Base-by-base conservation (phyloP, 1,140 invertebrate species). In the Drosophila orena region DNA sequence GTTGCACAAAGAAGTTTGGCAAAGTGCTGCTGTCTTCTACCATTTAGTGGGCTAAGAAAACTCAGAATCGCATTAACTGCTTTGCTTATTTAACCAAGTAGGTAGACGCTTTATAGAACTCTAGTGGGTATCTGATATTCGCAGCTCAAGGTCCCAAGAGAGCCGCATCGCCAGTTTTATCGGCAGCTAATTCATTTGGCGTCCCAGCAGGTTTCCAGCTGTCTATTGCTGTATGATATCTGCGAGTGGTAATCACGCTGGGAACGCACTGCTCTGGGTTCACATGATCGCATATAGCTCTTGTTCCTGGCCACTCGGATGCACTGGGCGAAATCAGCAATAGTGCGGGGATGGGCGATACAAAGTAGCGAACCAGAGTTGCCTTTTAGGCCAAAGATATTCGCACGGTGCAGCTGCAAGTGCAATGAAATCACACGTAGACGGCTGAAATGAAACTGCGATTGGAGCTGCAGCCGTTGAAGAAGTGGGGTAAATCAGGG, bases 401-500 rank as follows among this genome's bases (percentile, higher is more conserved):
- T 34, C 0, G 27, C 11, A 2, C 24, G 43, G 64, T 68, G 64
- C 30, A 64, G 24, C 37, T 34, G 14, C 46, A 75, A 88, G 83
- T 88, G 83, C 81, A 86, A 86, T 86, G 83, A 86, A 86, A 86
- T 86, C 83, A 86, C 83, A 86, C 81, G 74, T 81, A 68, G 57
- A 78, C 22, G 49, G 34, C 40, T 34, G 56, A 70, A 55, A 69
- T 69, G 62, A 40, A 70, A 70, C 62, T 70, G 53, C 47, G 2
- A 57, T 43, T 56, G 69, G 7, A 37, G 20, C 17, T 3, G 44
- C 1, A 30, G 20, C 17, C 8, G 44, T 2, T 27, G 30, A 20
- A 40, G 43, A 35, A 14, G 30, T 10, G 38, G 38, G 37, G 15
- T 24, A 22, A 24, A 15, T n/a, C 17, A 2, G 20, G 50, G 55